These are phyloP conservation scores for Gulo gulo DNA, from an alignment of 2,113 vertebrate species.

Conservation along the genomic window DNA sequence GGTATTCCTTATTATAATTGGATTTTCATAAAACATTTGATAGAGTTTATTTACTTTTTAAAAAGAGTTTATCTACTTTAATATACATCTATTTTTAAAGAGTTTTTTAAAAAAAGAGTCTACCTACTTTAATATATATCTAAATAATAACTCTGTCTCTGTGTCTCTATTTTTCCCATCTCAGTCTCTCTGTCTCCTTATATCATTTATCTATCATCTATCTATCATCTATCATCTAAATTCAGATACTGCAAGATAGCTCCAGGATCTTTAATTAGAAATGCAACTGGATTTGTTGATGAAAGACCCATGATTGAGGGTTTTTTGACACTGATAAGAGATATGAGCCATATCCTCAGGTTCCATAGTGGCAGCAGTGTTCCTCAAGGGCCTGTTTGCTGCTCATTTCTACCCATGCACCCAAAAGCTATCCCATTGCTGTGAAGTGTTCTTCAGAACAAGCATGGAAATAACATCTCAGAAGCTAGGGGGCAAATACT, in stretches of 20 bases:
- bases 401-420: not conserved
- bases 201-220: not conserved
- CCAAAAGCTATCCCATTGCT: not conserved
- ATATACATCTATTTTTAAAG: no score
- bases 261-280: not conserved
- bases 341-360: not conserved
- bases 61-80: no score
- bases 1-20: not conserved
- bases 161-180: not conserved
- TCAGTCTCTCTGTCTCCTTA: not conserved
- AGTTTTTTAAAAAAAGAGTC: not conserved
- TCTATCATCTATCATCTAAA: not conserved
- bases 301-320: not conserved
- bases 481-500: not conserved
- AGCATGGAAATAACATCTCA: not conserved
- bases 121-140: not conserved
- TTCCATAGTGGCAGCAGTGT: not conserved
- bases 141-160: not conserved
- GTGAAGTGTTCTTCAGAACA: slow-evolving; percentile 13
- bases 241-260: not conserved
- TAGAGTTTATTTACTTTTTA: not conserved
- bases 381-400: not conserved
- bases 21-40: not conserved
- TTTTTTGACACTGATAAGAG: slow-evolving; percentile 40
- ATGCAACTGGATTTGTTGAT: not conserved